Percentiles rank a stretch among this genome's conserved stretches.
Conservation (phyloP, 64 coral and sea anemone species). For the Stylophora pistillata region DNA sequence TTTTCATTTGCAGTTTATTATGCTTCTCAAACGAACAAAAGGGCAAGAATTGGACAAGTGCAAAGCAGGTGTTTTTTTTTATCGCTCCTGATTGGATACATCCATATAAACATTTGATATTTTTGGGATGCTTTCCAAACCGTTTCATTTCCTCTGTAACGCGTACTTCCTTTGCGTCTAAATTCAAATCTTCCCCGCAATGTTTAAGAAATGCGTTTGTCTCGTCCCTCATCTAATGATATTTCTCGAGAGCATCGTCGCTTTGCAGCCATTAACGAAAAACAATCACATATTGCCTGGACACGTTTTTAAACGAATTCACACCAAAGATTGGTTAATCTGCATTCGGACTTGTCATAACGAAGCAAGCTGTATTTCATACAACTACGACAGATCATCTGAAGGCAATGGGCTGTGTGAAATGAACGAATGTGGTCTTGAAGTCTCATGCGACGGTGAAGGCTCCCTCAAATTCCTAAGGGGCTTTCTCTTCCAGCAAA, state of each 20-base stretch:
- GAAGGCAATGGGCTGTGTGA: neutral
- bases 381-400: neutral
- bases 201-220: neutral
- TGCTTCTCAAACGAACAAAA: too few relatives aligned
- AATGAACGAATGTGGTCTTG: neutral
- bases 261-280: neutral
- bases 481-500: neutral
- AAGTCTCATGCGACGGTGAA: neutral
- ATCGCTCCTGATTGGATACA: too few relatives aligned
- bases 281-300: neutral
- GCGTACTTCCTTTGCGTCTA: too few relatives aligned
- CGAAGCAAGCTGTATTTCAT: neutral
- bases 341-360: neutral
- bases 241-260: neutral
- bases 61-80: too few relatives aligned
- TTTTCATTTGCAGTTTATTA: too few relatives aligned
- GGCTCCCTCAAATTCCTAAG: neutral
- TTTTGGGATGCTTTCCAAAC: too few relatives aligned
- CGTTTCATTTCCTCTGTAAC: too few relatives aligned
- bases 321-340: neutral
- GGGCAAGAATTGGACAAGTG: too few relatives aligned
- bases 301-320: neutral
- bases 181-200: neutral
- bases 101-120: too few relatives aligned
- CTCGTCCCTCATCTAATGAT: neutral